Percentiles rank a stretch among this genome's conserved stretches.
phyloP scores from a whole-genome alignment of 2,113 vertebrate species.

The Menidia beryllina region DNA sequence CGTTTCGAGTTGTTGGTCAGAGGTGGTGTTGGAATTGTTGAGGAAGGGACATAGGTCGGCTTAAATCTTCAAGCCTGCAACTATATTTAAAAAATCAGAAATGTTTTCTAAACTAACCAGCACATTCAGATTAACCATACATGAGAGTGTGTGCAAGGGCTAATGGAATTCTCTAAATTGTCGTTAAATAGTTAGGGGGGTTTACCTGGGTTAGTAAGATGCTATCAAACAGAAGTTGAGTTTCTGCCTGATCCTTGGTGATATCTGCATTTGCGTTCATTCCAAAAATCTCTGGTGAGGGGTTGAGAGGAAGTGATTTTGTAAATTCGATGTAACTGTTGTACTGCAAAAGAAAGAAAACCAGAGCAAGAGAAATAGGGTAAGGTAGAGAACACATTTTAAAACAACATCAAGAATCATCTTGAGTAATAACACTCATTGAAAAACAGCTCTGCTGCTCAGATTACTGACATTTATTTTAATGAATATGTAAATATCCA shows the following conservation, averaged over 20 bases:
- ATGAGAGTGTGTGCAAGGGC: background rate
- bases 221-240: conserved; percentile 86
- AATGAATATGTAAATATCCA: conserved; percentile 84
- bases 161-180: background rate
- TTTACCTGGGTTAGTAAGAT: conserved; percentile 89
- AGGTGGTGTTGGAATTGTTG: no score
- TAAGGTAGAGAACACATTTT: conserved; percentile 37
- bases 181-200: background rate
- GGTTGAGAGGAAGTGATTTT: conserved; percentile 86
- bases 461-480: conserved; percentile 84
- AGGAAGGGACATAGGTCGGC: no score
- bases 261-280: conserved; percentile 91
- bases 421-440: conserved; percentile 68
- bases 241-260: conserved; percentile 90
- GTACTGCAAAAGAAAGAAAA: conserved; percentile 74
- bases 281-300: conserved; percentile 87
- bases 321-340: conserved; percentile 87
- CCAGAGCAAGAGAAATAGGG: conserved; percentile 14
- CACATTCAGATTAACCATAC: background rate
- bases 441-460: conserved; percentile 76
- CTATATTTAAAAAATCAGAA: background rate
- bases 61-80: no score
- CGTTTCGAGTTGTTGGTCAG: no score
- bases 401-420: conserved; percentile 62
- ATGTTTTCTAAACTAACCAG: no score